Percentiles rank a stretch among this genome's conserved stretches.
These are phyloP conservation scores for Gavia stellata DNA, from an alignment of 2,113 vertebrate species.

Conservation along the genomic window DNA sequence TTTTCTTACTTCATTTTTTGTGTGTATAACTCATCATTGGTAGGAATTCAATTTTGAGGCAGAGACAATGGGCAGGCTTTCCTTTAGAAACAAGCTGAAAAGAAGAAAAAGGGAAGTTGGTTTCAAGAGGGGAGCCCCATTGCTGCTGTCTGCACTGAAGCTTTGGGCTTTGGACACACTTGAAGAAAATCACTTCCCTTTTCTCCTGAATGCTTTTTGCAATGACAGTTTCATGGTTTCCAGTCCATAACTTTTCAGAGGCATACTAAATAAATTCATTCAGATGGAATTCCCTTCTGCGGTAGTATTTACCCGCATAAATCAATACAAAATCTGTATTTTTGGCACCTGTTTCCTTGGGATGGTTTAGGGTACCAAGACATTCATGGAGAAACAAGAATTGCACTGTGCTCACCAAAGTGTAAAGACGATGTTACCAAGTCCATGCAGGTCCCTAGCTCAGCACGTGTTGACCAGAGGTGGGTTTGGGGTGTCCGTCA, in stretches of 20 bases:
- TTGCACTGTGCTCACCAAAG: too few relatives aligned
- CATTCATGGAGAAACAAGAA: not conserved
- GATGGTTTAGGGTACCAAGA: not conserved
- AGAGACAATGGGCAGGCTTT: not conserved
- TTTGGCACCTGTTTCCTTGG: not conserved
- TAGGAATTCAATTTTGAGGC: not conserved
- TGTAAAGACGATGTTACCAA: rapidly evolving
- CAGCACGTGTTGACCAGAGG: too few relatives aligned
- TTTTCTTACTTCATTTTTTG: not conserved
- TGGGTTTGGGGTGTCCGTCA: not conserved
- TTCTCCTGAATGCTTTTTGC: not conserved
- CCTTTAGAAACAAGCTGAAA: not conserved
- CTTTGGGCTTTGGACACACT: not conserved
- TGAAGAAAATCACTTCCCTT: not conserved
- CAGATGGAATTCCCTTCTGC: not conserved
- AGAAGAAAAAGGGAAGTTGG: not conserved
- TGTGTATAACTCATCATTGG: not conserved
- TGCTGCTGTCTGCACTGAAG: not conserved
- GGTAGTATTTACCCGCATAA: not conserved
- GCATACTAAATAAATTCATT: not conserved
- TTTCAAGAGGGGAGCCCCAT: not conserved
- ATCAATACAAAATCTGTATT: not conserved
- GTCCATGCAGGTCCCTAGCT: not conserved
- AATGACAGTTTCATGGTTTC: not conserved
- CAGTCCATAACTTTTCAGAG: not conserved